Evolutionary conservation across 2,113 vertebrate genomes (phyloP).

Genomic region (Mugil cephalus): DNA sequence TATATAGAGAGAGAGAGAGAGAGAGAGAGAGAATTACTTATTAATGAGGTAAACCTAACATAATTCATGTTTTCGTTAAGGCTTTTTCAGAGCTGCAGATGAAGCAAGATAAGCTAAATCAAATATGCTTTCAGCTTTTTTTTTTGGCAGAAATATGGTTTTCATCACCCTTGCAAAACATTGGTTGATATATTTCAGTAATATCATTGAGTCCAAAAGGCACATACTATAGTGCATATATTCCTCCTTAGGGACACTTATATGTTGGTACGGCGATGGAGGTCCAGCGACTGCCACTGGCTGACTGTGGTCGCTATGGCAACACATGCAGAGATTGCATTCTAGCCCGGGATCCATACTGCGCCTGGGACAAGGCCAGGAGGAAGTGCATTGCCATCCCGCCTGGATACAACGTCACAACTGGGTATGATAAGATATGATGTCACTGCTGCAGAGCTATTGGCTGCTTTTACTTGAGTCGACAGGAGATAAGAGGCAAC

Average conservation of each 20-base stretch:
- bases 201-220: not conserved
- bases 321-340: constrained; percentile 86
- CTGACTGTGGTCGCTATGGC: constrained; percentile 85
- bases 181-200: not conserved
- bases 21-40: no score
- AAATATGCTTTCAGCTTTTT: no score
- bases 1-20: no score
- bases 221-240: not conserved
- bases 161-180: no score
- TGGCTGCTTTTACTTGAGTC: not conserved
- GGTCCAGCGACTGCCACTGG: constrained; percentile 83
- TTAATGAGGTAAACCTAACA: no score
- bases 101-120: no score
- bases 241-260: constrained; percentile 81
- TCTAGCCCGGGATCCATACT: constrained; percentile 87
- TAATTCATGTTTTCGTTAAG: no score
- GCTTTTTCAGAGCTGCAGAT: no score
- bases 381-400: constrained; percentile 82
- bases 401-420: constrained; percentile 72
- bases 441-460: constrained; percentile 36
- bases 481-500: not conserved
- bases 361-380: constrained; percentile 82
- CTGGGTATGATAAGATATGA: constrained; percentile 75
- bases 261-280: constrained; percentile 85
- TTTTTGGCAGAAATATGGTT: not conserved